phyloP scores from a whole-genome alignment of 2,113 vertebrate species.

The Lepisosteus osseus region DNA sequence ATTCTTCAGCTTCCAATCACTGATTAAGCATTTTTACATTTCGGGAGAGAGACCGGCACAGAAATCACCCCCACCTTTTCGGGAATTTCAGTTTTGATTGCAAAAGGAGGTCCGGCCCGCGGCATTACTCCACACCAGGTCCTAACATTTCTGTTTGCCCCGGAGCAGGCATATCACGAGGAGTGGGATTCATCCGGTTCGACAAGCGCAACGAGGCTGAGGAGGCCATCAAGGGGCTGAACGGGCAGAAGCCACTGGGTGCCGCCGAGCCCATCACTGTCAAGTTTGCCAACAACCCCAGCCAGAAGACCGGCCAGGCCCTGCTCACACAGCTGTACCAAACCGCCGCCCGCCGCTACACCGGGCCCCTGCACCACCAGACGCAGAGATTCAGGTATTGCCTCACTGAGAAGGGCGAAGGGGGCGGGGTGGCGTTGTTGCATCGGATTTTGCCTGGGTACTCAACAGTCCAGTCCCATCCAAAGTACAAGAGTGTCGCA shows the following conservation, averaged over 20 bases:
- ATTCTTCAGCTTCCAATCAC: too few relatives aligned
- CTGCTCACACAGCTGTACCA: conserved; percentile 92
- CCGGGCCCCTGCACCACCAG: conserved; percentile 86
- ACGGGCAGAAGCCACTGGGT: conserved; percentile 89
- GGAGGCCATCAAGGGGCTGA: conserved; percentile 93
- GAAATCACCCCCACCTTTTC: too few relatives aligned
- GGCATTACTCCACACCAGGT: conserved; percentile 27
- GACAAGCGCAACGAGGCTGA: conserved; percentile 94
- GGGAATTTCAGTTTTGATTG: background rate
- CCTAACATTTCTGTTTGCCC: conserved; percentile 45
- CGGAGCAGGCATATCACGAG: conserved; percentile 83
- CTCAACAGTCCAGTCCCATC: too few relatives aligned
- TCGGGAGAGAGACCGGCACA: background rate
- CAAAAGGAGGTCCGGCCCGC: background rate
- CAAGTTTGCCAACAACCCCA: conserved; percentile 95
- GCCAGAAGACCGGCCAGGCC: conserved; percentile 91
- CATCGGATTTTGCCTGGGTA: too few relatives aligned
- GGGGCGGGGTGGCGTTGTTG: too few relatives aligned
- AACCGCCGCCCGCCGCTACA: conserved; percentile 84
- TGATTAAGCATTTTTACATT: too few relatives aligned
- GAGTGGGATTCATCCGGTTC: conserved; percentile 94
- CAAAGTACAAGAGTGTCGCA: too few relatives aligned
- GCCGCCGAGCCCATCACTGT: conserved; percentile 91
- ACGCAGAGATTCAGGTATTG: conserved; percentile 92
- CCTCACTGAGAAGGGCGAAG: background rate